Evolutionary conservation across 2,113 vertebrate species (phyloP).

Genomic region (Ancistrus triradiatus): DNA sequence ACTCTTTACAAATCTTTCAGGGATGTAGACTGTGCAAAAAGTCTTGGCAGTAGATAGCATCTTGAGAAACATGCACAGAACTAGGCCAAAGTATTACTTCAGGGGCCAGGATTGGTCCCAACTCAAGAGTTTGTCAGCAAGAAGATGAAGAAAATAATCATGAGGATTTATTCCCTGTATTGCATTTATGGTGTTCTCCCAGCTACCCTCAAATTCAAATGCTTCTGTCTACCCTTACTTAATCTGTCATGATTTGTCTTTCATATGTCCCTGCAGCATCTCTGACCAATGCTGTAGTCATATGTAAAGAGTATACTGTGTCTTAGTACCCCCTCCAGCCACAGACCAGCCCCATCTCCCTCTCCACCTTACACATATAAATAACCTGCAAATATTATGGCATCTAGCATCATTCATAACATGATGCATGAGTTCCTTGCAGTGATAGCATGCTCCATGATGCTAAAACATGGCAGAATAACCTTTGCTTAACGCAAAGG

Average conservation of each 20-base stretch:
- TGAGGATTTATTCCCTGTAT: constrained; percentile 1
- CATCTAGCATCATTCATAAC: too few relatives aligned
- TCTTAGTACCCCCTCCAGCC: too few relatives aligned
- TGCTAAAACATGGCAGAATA: too few relatives aligned
- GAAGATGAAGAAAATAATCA: constrained; percentile 8
- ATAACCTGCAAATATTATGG: too few relatives aligned
- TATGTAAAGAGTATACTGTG: too few relatives aligned
- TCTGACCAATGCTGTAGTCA: too few relatives aligned
- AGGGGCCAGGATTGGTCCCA: constrained; percentile 5
- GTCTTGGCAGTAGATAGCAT: constrained; percentile 22
- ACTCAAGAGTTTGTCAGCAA: constrained; percentile 15
- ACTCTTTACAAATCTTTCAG: constrained; percentile 1
- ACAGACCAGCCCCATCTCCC: neutral
- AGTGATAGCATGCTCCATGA: too few relatives aligned
- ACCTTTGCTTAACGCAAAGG: too few relatives aligned
- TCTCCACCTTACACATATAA: too few relatives aligned
- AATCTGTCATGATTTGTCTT: constrained; percentile 16
- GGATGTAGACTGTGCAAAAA: constrained; percentile 19
- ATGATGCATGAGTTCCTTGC: too few relatives aligned
- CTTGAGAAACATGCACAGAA: constrained; percentile 27
- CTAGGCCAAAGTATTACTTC: constrained; percentile 35
- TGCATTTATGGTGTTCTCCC: neutral
- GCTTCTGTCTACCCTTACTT: neutral
- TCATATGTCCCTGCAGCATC: neutral
- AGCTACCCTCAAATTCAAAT: neutral